Evolutionary conservation across 2,113 vertebrate genomes (phyloP), one percentile per base, ranked within the genome.

Genomic region (Podarcis cretensis): DNA sequence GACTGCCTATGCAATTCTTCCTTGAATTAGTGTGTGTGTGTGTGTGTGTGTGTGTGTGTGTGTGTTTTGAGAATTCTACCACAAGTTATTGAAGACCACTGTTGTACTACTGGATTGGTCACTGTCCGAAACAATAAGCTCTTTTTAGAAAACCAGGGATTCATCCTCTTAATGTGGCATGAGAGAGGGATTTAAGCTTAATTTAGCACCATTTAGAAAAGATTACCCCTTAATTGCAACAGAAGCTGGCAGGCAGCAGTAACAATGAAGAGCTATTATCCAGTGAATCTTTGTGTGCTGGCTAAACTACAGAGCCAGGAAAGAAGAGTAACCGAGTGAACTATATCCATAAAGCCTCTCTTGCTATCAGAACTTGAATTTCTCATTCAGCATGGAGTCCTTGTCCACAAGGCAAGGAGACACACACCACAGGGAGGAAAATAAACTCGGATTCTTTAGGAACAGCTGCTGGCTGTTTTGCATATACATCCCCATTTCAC

Each of bases 151-250:
- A 96, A 95, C 92, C 25, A 20, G 92, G 92, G 92, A 96, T 97
- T 97, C 96, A 96, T 97, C 96, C 94, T 95, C 95, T 97, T 97
- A 54, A 97, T 91, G 94, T 85, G 83, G 94, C 94, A 93, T 81
- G 89, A 94, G 93, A 94, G 90, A 96, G 91, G 96, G 97, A 97
- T 97, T 96, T 96, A 95, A 88, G 89, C 94, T 97, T 96, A 95
- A 97, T 97, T 96, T 96, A 97, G 96, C 86, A 89, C 94, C 93
- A 97, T 97, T 98, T 97, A 97, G 94, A 96, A 96, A 96, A 97
- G 97, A 97, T 97, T 97, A 97, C 88, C 89, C 89, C 93, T 94
- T 96, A 96, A 97, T 96, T 97, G 95, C 94, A 95, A 90, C 81
- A 93, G 89, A 89, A 95, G 90, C 73, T 96, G 96, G 94, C 95